Conservation (phyloP, 1,140 invertebrate species). For the Tigriopus japonicus region DNA sequence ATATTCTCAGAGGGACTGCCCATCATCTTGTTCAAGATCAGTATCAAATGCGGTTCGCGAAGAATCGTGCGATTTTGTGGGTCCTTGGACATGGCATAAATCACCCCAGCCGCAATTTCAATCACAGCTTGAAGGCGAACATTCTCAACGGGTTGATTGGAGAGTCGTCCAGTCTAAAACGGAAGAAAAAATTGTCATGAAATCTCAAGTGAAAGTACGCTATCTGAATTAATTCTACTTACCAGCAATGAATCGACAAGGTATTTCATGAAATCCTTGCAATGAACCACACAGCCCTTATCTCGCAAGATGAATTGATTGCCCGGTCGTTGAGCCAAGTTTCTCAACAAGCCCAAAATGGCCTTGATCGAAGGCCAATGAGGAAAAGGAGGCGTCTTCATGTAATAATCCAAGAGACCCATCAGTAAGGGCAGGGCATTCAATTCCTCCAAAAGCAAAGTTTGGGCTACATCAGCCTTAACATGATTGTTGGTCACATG, state of each 20-base stretch:
- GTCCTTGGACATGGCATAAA: conserved; percentile 87
- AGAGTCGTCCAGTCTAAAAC: too few relatives aligned
- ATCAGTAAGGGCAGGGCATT: conserved; percentile 72
- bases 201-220: too few relatives aligned
- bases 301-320: conserved; percentile 86
- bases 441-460: conserved; percentile 78
- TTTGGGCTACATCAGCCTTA: conserved; percentile 88
- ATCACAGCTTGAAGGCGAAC: conserved; percentile 97
- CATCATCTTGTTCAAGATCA: conserved; percentile 75
- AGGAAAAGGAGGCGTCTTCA: conserved; percentile 68
- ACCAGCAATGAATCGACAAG: neutral
- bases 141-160: conserved; percentile 64
- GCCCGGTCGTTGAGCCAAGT: conserved; percentile 79
- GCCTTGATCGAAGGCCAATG: conserved; percentile 80
- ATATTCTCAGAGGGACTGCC: conserved; percentile 96
- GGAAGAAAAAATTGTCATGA: neutral
- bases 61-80: conserved; percentile 79
- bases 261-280: conserved; percentile 16
- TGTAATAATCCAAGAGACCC: conserved; percentile 29
- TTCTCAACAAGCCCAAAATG: conserved; percentile 56
- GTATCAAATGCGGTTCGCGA: conserved; percentile 72
- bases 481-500: conserved; percentile 87
- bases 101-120: conserved; percentile 88
- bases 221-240: neutral
- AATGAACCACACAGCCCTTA: conserved; percentile 74